phyloP scores from a whole-genome alignment of 2,113 vertebrate genomes.

The Puffinus mauretanicus region DNA sequence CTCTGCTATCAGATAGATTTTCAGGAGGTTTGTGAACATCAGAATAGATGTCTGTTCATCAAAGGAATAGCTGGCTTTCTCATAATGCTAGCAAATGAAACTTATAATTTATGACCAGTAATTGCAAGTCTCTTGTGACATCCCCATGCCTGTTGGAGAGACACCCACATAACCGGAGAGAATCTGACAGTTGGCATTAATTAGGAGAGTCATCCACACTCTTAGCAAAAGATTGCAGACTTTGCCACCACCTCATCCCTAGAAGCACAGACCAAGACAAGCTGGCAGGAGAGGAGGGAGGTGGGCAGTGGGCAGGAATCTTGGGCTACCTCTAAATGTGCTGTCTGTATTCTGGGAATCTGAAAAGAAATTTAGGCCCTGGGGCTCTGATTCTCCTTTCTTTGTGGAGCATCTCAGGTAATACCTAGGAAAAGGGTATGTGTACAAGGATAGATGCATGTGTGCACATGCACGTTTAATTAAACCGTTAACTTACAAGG shows the following conservation, averaged over 20 bases:
- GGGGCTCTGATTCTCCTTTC: not conserved
- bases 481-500: not conserved
- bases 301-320: not conserved
- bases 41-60: not conserved
- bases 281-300: not conserved
- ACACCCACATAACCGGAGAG: not conserved
- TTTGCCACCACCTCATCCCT: not conserved
- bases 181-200: not conserved
- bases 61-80: not conserved
- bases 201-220: not conserved
- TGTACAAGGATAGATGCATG: not conserved
- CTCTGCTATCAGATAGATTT: constrained; percentile 7
- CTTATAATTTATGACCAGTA: not conserved
- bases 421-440: not conserved
- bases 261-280: not conserved
- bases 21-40: not conserved
- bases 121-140: not conserved
- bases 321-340: not conserved
- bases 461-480: accelerated
- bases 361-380: not conserved
- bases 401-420: not conserved
- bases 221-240: not conserved
- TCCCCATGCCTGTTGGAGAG: not conserved
- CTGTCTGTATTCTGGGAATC: not conserved
- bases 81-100: not conserved